Percentiles rank a stretch among this genome's conserved stretches.
Conservation (phyloP, 1,140 invertebrate genomes). For the Ips nitidus region DNA sequence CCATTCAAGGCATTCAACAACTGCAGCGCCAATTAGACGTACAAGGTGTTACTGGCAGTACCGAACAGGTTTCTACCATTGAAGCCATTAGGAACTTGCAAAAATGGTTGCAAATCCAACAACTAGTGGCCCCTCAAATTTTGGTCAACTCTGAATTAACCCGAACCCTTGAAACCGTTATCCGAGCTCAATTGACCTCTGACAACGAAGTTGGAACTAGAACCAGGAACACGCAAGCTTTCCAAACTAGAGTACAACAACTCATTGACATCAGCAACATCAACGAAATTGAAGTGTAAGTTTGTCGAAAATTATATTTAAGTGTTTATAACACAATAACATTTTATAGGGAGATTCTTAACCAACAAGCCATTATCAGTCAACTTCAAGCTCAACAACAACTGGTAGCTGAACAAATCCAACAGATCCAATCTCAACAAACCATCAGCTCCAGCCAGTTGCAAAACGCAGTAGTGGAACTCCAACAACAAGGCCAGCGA, state of each 20-base stretch:
- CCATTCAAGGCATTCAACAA: constrained; percentile 15
- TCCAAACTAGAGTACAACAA: constrained; percentile 6
- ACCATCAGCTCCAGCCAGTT: not conserved
- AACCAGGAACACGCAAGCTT: not conserved
- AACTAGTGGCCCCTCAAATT: not conserved
- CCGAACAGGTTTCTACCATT: not conserved
- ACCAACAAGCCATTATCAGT: constrained; percentile 1
- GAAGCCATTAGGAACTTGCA: constrained; percentile 3
- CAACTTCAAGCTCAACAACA: constrained; percentile 13
- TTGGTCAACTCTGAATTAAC: constrained; percentile 6
- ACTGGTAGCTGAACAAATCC: constrained; percentile 10
- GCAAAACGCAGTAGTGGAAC: constrained; percentile 2
- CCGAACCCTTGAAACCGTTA: constrained; percentile 15
- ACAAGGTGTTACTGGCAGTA: not conserved
- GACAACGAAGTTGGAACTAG: not conserved
- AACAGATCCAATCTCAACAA: constrained; percentile 10
- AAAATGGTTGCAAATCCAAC: constrained; percentile 8
- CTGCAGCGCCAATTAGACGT: constrained; percentile 3
- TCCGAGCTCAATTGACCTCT: constrained; percentile 12
- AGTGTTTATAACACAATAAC: too few relatives aligned
- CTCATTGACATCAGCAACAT: constrained; percentile 16
- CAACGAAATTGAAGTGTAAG: constrained; percentile 16
- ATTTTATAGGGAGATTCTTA: constrained; percentile 10
- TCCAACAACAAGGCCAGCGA: constrained; percentile 16
- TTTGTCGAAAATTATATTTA: not conserved